Base-by-base conservation (phyloP, 2,888 invertebrate genomes). In the Lottia gigantea region DNA sequence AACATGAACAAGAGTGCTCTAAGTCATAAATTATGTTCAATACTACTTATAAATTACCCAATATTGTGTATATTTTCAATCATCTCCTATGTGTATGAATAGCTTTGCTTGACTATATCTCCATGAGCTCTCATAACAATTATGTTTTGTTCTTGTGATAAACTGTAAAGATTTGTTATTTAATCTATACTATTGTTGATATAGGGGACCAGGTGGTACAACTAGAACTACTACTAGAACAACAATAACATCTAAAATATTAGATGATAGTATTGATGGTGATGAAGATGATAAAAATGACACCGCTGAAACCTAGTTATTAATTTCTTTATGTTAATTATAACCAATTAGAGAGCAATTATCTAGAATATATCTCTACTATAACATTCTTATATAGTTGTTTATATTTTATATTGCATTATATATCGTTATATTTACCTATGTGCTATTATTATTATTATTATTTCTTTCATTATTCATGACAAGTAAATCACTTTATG, bases 381-480 rank as follows among this genome's bases (percentile, higher is more conserved):
- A 55, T 23, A 55, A 55, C 55, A 55, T 55, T 55, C 55, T 55
- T 40, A 55, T 55, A 55, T 55, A 55, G 55, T 55, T 55, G 55
- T 55, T 23, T 55, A 55, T 55, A 55, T 55, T 55, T 55, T 23
- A 55, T 55, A 55, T 40, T 55, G 55, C 55, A 55, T 55, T 55
- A 55, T 55, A 55, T 40, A 40, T 40, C 40, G 40, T 40, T 40
- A 40, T 40, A 40, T 40, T 40, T 40, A 40, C 40, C 40, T 6
- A 40, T 40, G 40, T 40, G 40, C 40, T 40, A 40, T 40, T 40
- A 40, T 40, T 40, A 40, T 40, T 40, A 40, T 31, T 31, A 31
- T 31, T 31, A 31, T 31, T 31, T 40, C n/a, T 40, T 40, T 40
- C 40, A 40, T 40, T 40, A 40, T 40, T 40, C 40, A 40, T 40